Evolutionary conservation across 2,888 invertebrate species (phyloP).

Genomic region (Zygaena filipendulae): DNA sequence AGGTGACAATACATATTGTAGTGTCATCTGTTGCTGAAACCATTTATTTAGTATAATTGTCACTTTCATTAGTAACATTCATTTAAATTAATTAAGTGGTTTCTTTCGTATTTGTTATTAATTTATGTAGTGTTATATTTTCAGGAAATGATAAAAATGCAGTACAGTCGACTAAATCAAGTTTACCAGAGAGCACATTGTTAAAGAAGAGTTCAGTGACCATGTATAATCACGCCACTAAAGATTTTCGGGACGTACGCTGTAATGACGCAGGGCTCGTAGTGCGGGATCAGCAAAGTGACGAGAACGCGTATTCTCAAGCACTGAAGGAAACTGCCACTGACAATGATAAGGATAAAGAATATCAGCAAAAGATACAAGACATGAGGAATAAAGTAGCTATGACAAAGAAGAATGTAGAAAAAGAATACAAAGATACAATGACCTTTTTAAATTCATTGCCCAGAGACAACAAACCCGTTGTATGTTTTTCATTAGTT

Average conservation of each 20-base stretch:
- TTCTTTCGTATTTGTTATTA: no score
- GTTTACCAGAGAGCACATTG: conserved; percentile 17
- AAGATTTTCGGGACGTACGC: conserved; percentile 32
- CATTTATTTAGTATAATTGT: no score
- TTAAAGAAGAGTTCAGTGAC: conserved; percentile 34
- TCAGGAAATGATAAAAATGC: conserved; percentile 23
- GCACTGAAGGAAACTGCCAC: conserved; percentile 35
- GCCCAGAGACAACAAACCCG: conserved; percentile 36
- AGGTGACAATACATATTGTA: conserved; percentile 21
- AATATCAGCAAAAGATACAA: conserved; percentile 29
- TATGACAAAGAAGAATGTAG: conserved; percentile 73
- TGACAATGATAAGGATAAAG: conserved; percentile 18
- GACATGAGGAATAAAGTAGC: conserved; percentile 43
- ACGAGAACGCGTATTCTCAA: conserved; percentile 49
- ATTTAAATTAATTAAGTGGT: background rate
- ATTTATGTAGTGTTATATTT: conserved; percentile 18
- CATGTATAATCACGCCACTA: conserved; percentile 47
- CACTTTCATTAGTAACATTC: conserved; percentile 2
- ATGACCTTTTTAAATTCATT: conserved; percentile 47
- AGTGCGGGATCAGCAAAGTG: conserved; percentile 27
- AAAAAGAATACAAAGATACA: conserved; percentile 55
- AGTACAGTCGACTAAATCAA: conserved; percentile 23
- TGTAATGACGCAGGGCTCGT: conserved; percentile 29
- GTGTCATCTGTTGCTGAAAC: no score
- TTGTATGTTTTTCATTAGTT: conserved; percentile 30